Evolutionary conservation across 2,888 invertebrate species (phyloP), one percentile per base, ranked within the genome.

Genomic region (Xanthorhoe designata): DNA sequence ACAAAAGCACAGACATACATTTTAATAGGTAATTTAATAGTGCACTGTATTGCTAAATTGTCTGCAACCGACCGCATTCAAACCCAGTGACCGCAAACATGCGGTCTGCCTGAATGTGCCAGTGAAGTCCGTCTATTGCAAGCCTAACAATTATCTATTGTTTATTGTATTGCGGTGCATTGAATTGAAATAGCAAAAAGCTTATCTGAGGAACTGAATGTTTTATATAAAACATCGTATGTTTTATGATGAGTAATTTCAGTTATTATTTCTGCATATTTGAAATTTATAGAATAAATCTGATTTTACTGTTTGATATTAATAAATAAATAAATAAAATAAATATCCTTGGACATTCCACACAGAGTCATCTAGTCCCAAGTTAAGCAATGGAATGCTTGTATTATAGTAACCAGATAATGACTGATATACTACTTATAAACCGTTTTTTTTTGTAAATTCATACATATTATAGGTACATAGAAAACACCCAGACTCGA

Each of bases 131-230:
- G 60, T 60, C 7, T 53, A 60, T 13, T 1, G 45, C 9, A 9
- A 13, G 52, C 61, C 32, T 54, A 54, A 54, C 49, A 61, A 61
- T 61, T 77, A 83, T 84, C 85, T 82, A 83, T 86, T 86, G 82
- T 88, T 86, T 86, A 85, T 86, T 83, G 84, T 81, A 79, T 84
- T 79, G 81, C 77, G 76, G 42, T 65, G 55, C 38, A 80, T 79
- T 78, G 78, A 78, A 83, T 83, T 79, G 79, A 77, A 75, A 75
- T 80, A 75, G 77, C 79, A 82, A 80, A 82, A 83, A 73, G 54
- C 59, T 59, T 51, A 52, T 51, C 51, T 35, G n/a, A 13, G 17
- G 13, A n/a, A 45, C 51, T 51, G 50, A 69, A 49, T 45, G 42
- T 60, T 49, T 62, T 59, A 45, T 13, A 51, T 61, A 35, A 68